Evolutionary conservation across 92 coral and sea anemone genomes (phyloP).

Genomic region (Parazoanthus atlanticus): DNA sequence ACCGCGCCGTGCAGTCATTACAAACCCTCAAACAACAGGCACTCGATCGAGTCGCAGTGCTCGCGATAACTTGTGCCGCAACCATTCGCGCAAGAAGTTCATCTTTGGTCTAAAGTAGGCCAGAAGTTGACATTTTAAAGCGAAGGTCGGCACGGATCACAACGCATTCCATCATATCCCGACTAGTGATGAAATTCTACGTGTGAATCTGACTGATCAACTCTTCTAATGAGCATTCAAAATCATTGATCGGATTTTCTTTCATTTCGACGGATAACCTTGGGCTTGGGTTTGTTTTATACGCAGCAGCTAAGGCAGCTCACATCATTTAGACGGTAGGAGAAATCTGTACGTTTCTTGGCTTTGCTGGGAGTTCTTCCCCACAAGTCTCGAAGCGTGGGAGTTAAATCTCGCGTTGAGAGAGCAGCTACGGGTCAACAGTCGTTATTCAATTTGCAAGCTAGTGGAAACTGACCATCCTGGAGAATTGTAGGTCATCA

Average conservation of each 20-base stretch:
- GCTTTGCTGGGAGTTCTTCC: not conserved
- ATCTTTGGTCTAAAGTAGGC: not conserved
- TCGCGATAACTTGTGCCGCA: not conserved
- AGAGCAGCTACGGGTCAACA: not conserved
- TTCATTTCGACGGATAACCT: not conserved
- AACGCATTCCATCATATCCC: constrained; percentile 24
- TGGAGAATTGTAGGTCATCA: not conserved
- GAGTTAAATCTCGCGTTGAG: not conserved
- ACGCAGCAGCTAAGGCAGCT: not conserved
- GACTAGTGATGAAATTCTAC: not conserved
- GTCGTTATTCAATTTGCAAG: not conserved
- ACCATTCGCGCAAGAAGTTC: constrained; percentile 22
- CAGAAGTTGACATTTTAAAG: not conserved
- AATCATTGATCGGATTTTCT: not conserved
- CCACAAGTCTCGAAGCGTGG: not conserved
- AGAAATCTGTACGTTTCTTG: not conserved
- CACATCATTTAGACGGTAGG: not conserved
- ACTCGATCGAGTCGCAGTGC: not conserved
- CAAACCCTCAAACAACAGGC: constrained; percentile 1
- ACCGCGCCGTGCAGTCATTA: not conserved
- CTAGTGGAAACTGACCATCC: not conserved
- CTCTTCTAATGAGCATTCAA: not conserved
- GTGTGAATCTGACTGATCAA: not conserved
- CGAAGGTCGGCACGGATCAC: not conserved
- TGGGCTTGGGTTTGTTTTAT: not conserved